A percentile compares a stretch with the other conserved stretches of the same genome.
These are phyloP conservation scores for Varecia variegata DNA, from an alignment of 2,797 vertebrate genomes.

Conservation along the genomic window DNA sequence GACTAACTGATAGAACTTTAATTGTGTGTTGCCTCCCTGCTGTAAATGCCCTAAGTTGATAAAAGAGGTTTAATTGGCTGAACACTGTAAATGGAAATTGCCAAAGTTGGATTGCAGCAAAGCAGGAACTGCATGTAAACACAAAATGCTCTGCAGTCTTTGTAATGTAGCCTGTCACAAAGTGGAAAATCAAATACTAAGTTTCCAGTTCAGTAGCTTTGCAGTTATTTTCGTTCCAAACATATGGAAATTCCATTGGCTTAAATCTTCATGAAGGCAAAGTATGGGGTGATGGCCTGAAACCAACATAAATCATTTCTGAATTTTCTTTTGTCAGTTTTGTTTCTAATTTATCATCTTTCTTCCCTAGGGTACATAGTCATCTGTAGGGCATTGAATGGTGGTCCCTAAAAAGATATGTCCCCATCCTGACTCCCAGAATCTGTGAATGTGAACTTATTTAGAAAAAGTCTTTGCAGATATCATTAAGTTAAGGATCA, in stretches of 20 bases:
- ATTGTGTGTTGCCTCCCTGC: background rate
- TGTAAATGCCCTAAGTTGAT: constrained; percentile 39
- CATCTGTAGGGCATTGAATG: background rate
- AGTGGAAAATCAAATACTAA: constrained; percentile 48
- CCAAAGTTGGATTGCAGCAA: background rate
- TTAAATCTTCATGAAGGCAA: constrained; percentile 42
- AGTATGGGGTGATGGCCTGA: background rate
- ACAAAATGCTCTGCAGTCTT: constrained; percentile 9
- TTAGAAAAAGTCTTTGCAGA: background rate
- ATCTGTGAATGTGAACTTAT: background rate
- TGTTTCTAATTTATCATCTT: background rate
- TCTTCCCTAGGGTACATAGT: background rate
- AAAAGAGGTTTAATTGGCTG: constrained; percentile 60
- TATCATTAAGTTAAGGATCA: background rate
- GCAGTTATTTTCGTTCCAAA: constrained; percentile 47
- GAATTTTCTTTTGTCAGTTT: constrained; percentile 36
- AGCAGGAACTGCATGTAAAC: background rate
- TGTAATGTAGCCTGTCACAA: constrained; percentile 53
- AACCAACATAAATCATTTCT: constrained; percentile 39
- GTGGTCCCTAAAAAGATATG: background rate
- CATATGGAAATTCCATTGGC: constrained; percentile 42
- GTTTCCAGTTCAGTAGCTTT: constrained; percentile 48
- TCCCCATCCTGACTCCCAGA: background rate
- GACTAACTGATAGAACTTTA: constrained; percentile 42
- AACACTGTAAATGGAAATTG: constrained; percentile 27